phyloP scores from a whole-genome alignment of 2,113 vertebrate genomes.

The Rana temporaria region DNA sequence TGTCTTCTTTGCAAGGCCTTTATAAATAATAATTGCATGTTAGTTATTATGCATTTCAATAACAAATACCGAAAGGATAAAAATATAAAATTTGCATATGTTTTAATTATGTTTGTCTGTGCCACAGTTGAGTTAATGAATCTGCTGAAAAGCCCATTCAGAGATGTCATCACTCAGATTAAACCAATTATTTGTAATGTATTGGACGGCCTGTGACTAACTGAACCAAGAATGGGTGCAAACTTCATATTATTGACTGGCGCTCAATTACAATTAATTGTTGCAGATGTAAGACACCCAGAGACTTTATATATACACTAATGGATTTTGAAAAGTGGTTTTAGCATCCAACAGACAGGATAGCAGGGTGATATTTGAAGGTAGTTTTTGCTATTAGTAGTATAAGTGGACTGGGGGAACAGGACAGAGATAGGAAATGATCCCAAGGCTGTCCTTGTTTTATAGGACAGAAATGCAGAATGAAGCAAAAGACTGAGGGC shows the following conservation, averaged over 20 bases:
- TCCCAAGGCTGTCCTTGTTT: no score
- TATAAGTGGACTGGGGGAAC: no score
- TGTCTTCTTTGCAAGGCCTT: conserved; percentile 62
- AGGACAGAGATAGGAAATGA: no score
- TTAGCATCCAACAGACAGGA: no score
- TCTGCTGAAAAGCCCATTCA: conserved; percentile 16
- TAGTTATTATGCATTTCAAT: conserved; percentile 58
- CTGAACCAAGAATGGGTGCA: neutral
- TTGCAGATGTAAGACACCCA: neutral
- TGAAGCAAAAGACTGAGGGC: no score
- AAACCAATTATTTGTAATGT: conserved; percentile 39
- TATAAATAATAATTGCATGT: conserved; percentile 76
- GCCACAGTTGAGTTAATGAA: conserved; percentile 16
- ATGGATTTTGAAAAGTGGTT: no score
- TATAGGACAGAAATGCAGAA: no score
- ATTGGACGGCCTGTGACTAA: neutral
- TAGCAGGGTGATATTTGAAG: no score
- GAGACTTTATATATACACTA: neutral
- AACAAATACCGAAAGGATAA: conserved; percentile 24
- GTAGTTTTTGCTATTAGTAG: no score
- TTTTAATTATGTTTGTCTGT: conserved; percentile 20
- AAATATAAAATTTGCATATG: conserved; percentile 1
- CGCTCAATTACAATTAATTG: conserved; percentile 9
- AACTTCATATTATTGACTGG: conserved; percentile 7
- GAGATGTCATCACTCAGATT: conserved; percentile 19